Evolutionary conservation across 2,113 vertebrate species (phyloP).

Genomic region (Phaethon lepturus): DNA sequence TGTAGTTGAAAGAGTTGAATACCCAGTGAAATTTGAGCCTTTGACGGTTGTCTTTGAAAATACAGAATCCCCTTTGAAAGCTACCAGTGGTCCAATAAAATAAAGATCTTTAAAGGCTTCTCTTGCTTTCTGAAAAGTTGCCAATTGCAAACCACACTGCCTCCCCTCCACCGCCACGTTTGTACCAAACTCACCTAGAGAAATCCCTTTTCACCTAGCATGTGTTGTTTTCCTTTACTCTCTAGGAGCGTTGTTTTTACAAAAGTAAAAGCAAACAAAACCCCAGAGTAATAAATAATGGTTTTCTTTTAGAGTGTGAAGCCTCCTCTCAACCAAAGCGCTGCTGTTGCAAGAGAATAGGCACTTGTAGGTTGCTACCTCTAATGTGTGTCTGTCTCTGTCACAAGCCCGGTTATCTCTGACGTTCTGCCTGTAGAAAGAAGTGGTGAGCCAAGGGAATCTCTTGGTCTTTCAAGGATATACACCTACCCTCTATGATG

Average conservation of each 20-base stretch:
- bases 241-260: not conserved
- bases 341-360: not conserved
- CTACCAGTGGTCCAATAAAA: not conserved
- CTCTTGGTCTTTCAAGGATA: not conserved
- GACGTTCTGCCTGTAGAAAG: not conserved
- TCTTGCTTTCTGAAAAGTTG: not conserved
- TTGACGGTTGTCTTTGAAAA: not conserved
- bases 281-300: not conserved
- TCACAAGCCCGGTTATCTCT: not conserved
- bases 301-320: not conserved
- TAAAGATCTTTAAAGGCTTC: not conserved
- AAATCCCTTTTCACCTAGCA: not conserved
- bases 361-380: not conserved
- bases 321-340: not conserved
- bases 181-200: not conserved
- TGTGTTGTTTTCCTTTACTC: not conserved
- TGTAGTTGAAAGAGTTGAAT: not conserved
- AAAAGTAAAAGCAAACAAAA: not conserved
- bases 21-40: not conserved
- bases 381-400: rapidly evolving
- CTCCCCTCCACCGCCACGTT: rapidly evolving
- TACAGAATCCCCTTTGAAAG: not conserved
- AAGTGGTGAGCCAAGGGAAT: not conserved
- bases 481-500: rapidly evolving
- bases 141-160: not conserved